These are phyloP conservation scores for Regulus satrapa DNA, from an alignment of 2,113 vertebrate genomes.

Conservation along the genomic window DNA sequence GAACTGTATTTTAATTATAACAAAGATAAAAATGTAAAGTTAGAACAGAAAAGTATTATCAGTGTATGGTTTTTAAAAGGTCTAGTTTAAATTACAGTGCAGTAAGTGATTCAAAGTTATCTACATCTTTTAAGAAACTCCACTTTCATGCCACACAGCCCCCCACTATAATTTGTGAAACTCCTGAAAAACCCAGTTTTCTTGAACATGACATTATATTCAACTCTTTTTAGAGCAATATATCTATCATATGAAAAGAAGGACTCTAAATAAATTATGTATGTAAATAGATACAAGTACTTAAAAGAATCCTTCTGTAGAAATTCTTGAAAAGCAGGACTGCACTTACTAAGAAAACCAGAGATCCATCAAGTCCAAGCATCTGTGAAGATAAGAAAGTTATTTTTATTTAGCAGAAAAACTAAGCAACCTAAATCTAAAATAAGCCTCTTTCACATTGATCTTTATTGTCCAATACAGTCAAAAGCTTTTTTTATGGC, in stretches of 20 bases:
- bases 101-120: not conserved
- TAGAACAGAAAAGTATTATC: not conserved
- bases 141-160: not conserved
- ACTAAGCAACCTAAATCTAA: not conserved
- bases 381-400: conserved; percentile 76
- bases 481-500: not conserved
- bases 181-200: not conserved
- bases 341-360: conserved; percentile 91
- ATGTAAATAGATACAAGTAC: not conserved
- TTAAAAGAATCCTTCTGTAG: not conserved
- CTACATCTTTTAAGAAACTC: not conserved
- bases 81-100: not conserved
- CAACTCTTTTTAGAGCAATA: not conserved
- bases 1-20: not conserved
- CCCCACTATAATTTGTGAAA: not conserved
- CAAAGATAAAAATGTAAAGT: not conserved
- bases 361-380: conserved; percentile 93
- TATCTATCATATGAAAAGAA: not conserved
- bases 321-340: not conserved
- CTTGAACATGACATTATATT: not conserved
- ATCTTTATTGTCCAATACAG: not conserved
- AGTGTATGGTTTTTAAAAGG: not conserved
- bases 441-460: not conserved
- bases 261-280: not conserved
- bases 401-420: not conserved